These are phyloP conservation scores for Perithous albicinctus DNA, from an alignment of 2,888 invertebrate genomes.

Conservation along the genomic window DNA sequence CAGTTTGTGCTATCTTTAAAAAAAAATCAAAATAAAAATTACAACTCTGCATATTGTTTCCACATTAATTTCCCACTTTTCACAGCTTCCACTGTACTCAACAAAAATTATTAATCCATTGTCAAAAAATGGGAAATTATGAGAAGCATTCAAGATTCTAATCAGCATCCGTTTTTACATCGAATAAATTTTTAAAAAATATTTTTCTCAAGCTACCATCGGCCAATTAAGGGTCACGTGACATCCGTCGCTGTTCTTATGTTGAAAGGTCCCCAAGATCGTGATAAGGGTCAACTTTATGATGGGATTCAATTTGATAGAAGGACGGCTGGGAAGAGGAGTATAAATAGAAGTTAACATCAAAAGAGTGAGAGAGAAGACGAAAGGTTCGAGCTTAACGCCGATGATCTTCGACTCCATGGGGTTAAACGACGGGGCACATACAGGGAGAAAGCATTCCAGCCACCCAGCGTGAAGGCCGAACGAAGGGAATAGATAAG, in stretches of 20 bases:
- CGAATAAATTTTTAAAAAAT: too few species aligned
- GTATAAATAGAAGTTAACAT: background rate
- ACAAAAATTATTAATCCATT: too few species aligned
- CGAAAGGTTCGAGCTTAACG: conserved; percentile 3
- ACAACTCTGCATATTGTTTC: too few species aligned
- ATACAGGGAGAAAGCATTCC: background rate
- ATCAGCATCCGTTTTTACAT: too few species aligned
- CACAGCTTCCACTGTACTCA: too few species aligned
- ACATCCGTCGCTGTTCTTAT: too few species aligned
- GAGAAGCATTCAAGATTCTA: too few species aligned
- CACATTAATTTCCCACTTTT: too few species aligned
- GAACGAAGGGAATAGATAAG: conserved; percentile 28
- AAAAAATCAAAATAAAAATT: too few species aligned
- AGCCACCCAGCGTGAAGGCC: conserved; percentile 32
- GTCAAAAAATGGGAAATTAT: too few species aligned
- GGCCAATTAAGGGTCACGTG: conserved; percentile 50
- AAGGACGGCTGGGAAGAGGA: background rate
- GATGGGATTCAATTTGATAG: conserved; percentile 61
- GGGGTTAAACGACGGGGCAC: conserved; percentile 67
- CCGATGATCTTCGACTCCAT: conserved; percentile 70
- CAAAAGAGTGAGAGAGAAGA: background rate
- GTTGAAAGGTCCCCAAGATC: conserved; percentile 35
- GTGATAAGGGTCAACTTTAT: conserved; percentile 71
- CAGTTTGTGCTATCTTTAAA: too few species aligned
- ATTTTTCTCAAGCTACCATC: too few species aligned